Evolutionary conservation across 1,140 invertebrate genomes (phyloP), one percentile per base, ranked within the genome.

Genomic region (Platyscapa corneri): DNA sequence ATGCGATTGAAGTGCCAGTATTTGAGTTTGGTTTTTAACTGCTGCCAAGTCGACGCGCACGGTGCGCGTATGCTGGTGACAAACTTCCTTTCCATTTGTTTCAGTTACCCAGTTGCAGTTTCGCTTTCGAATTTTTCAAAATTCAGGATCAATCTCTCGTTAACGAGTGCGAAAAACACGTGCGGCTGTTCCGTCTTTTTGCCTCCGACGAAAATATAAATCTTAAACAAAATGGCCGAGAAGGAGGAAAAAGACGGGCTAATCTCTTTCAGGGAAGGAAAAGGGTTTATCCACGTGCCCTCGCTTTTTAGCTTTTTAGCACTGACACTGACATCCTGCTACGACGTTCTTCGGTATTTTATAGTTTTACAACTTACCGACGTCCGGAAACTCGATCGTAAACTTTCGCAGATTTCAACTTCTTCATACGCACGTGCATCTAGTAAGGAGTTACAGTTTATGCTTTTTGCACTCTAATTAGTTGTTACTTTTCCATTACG

Each of bases 381-480:
- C 34, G 32, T 12, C 6, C 32, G 23, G 37, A 67, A 81, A 81
- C 34, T 81, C 34, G n/a, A 49, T 67, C 60, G 39, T 81, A 81
- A 81, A 81, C 32, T 67, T 46, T 67, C 56, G 60, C 64, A 39
- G 53, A 64, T 79, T 79, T 77, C 64, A 79, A 79, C 76, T 64
- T n/a, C 32, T 64, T 64, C 34, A n/a, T 39, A 79, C 56, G 23
- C 56, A 27, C 53, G 76, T 30, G 56, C 56, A n/a, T 23, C 12
- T 37, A n/a, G 75, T 18, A 53, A 76, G 12, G 23, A 18, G 12
- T 76, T 18, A 12, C 12, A 37, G 23, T 53, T 76, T 20, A 39
- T 39, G 34, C 14, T 53, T 37, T 39, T 79, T 34, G 10, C 75
- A 34, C 46, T 53, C 20, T 76, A 76, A 53, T 53, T 76, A 76